Evolutionary conservation across 2,888 invertebrate species (phyloP).

Genomic region (Acanthosepion pharaonis): DNA sequence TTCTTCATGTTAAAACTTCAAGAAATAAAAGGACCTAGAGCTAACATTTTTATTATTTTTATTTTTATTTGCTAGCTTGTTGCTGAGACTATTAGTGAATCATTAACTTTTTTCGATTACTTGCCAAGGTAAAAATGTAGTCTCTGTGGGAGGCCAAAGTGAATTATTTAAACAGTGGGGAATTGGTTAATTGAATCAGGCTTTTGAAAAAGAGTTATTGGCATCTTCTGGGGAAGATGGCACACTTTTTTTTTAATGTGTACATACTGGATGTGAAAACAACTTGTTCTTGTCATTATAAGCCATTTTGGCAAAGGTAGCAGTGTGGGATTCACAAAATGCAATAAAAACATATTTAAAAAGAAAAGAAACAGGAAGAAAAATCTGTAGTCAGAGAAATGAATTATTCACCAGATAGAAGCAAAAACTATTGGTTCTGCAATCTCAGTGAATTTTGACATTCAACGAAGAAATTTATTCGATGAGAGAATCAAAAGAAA

Average conservation of each 20-base stretch:
- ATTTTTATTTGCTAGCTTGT: neutral
- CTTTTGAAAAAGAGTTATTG: neutral
- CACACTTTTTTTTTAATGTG: neutral
- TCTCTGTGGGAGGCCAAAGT: neutral
- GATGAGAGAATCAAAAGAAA: neutral
- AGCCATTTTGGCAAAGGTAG: neutral
- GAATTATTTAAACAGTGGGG: neutral
- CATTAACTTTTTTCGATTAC: neutral
- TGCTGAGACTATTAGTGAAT: neutral
- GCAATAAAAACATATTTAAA: too few species aligned
- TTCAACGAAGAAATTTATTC: neutral
- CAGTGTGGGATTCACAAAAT: neutral
- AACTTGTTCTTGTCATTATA: neutral
- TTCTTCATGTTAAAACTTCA: too few species aligned
- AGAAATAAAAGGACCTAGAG: too few species aligned
- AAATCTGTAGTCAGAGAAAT: neutral
- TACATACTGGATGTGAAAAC: neutral
- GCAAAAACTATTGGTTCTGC: neutral
- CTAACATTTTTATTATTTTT: neutral
- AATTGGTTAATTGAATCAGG: neutral
- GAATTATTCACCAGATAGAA: neutral
- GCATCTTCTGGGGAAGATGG: neutral
- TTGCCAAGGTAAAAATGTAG: neutral
- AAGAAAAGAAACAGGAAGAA: neutral
- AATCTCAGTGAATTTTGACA: neutral